phyloP scores from a whole-genome alignment of 92 coral and sea anemone genomes.

The Heteractis magnifica region DNA sequence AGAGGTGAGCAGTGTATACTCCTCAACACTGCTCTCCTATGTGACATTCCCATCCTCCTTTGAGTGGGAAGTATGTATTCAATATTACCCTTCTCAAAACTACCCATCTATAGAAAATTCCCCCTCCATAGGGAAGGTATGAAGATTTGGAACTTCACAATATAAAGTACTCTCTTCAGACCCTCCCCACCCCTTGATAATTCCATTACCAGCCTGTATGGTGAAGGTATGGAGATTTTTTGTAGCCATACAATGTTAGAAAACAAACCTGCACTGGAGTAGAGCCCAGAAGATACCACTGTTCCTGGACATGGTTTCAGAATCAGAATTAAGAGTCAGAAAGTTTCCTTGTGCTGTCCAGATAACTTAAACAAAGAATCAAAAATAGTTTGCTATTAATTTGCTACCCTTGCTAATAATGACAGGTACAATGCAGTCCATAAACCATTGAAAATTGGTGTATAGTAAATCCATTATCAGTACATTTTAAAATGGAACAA shows the following conservation, averaged over 20 bases:
- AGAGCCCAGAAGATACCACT: slow-evolving; percentile 99
- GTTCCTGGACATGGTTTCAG: slow-evolving; percentile 91
- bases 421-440: background rate
- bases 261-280: slow-evolving; percentile 84
- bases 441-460: background rate
- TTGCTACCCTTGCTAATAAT: background rate
- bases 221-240: no score
- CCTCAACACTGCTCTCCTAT: no score
- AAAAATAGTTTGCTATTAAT: background rate
- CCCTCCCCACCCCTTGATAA: background rate
- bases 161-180: no score
- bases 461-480: no score
- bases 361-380: slow-evolving; percentile 57
- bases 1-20: no score
- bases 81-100: no score
- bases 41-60: no score
- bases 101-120: no score
- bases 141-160: no score
- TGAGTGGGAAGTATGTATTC: no score
- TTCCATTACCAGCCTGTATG: background rate
- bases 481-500: no score
- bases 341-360: slow-evolving; percentile 99
- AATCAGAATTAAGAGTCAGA: slow-evolving; percentile 85
- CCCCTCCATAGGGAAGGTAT: no score
- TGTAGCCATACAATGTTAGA: background rate